Base-by-base conservation (phyloP, 2,797 vertebrate species). In the Coreius guichenoti region DNA sequence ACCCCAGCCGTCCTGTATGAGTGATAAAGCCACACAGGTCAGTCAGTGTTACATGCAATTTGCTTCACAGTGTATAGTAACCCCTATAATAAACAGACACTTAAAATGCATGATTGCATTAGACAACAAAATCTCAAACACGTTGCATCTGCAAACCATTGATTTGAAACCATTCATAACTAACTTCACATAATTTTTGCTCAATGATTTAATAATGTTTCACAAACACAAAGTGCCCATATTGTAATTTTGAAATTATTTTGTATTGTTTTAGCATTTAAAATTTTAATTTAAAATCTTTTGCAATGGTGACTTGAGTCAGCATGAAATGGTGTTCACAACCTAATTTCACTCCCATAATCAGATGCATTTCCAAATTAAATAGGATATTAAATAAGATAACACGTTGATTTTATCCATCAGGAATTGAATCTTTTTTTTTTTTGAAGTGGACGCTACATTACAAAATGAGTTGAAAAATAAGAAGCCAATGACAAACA, bases 21-120 rank as follows among this genome's bases (percentile, higher is more conserved):
- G 96, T 94, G 98, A 99, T 94, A 98, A 99, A 96, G 95, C 97
- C 90, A 99, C 98, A 86, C 98, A 99, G 97, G 98, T 99, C 95
- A 96, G 90, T 83, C 74, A 39, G 2, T n/a, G 75, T 61, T 68
- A 65, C 69, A 75, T 75, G 29, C 29, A 67, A 1, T 61, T 45
- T 82, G 56, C 39, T 75, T 36, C 0, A 76, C 73, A 56, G 19
- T 74, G 43, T 70, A 31, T 8, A 56, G 49, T 56, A 29, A 47
- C 49, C 73, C 31, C 3, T 76, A 56, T 36, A 56, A 36, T 39
- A n/a, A 56, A 36, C 4, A 8, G 21, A 36, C 31, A 56, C 1
- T 23, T 39, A 36, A 7, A 36, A 13, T 54, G 73, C 23, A 21
- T 39, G 49, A 76, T 9, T 36, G 29, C 5, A 75, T 33, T 54